Base-by-base conservation (phyloP, 2,797 vertebrate species). In the Cichlasoma orientale region DNA sequence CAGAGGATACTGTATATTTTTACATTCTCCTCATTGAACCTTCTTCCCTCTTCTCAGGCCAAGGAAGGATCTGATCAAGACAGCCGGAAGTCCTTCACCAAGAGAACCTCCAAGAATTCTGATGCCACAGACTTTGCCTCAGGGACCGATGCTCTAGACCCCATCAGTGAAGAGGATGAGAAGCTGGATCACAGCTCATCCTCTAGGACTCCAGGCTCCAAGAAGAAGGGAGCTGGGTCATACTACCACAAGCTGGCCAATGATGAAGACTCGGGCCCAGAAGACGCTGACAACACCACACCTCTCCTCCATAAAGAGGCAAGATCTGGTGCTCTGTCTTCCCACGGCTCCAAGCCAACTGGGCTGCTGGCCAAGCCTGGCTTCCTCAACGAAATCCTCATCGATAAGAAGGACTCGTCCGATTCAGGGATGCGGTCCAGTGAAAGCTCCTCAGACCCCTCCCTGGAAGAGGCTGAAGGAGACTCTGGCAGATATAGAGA, bases 131-230 rank as follows among this genome's bases (percentile, higher is more conserved):
- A 99, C 76, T 96, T 96, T 75, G 93, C 95, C 50, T 93, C 95
- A 36, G 95, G 95, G 6, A 93, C 80, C 0, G 98, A 99, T 25
- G 94, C 95, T 27, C 95, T 99, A 86, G 97, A 98, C 89, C 98
- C 98, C 70, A 99, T 99, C 93, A 98, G 97, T 0, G 98, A 99
- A 83, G 98, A 99, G 92, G 98, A 99, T 59, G 98, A 99, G 92
- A 97, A 97, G 88, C 96, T 97, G 1, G 97, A 98, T 87, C 96
- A 97, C 87, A 96, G 97, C 23, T 92, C 94, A 13, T 86, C 88
- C 33, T 87, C 89, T 69, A 97, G 95, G 89, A 95, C 96, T 38
- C 94, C 96, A 1, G 94, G 94, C 57, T 77, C 83, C 76, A 97
- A 94, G 90, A 93, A 95, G 69, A 98, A 97, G 82, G 96, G 95